Evolutionary conservation across 2,888 invertebrate genomes (phyloP).

Genomic region (Stratiomys singularior): DNA sequence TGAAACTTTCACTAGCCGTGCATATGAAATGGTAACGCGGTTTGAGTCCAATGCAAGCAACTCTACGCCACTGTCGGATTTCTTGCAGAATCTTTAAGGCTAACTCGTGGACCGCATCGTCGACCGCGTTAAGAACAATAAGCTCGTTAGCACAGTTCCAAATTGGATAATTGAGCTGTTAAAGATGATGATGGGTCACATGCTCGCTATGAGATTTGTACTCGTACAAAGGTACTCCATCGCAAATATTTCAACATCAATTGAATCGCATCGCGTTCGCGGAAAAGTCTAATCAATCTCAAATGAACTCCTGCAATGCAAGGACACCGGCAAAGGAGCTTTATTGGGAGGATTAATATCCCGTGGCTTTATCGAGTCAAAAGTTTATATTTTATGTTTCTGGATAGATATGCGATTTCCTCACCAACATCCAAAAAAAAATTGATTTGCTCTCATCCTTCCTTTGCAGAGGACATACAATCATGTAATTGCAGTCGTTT

Average conservation of each 20-base stretch:
- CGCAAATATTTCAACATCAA: conserved; percentile 39
- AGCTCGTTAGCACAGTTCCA: conserved; percentile 48
- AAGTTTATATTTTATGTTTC: too few relatives aligned
- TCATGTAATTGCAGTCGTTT: too few relatives aligned
- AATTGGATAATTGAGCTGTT: conserved; percentile 50
- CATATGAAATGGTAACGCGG: too few relatives aligned
- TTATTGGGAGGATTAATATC: too few relatives aligned
- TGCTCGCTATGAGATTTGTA: not conserved
- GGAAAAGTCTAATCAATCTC: not conserved
- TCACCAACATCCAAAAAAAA: too few relatives aligned
- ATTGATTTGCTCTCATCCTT: too few relatives aligned
- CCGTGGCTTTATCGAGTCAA: too few relatives aligned
- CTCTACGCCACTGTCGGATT: conserved; percentile 1
- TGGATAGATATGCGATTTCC: too few relatives aligned
- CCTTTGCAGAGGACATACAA: too few relatives aligned
- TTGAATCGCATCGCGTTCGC: conserved; percentile 45
- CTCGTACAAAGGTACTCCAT: conserved; percentile 9
- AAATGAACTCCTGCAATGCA: not conserved
- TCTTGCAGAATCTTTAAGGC: conserved; percentile 14
- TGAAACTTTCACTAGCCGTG: too few relatives aligned
- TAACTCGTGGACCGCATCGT: not conserved
- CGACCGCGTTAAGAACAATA: conserved; percentile 48
- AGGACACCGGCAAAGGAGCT: not conserved
- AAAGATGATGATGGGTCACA: conserved; percentile 22
- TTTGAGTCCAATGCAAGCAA: too few relatives aligned